phyloP scores from a whole-genome alignment of 2,113 vertebrate species.

The Chionodraco myersi region DNA sequence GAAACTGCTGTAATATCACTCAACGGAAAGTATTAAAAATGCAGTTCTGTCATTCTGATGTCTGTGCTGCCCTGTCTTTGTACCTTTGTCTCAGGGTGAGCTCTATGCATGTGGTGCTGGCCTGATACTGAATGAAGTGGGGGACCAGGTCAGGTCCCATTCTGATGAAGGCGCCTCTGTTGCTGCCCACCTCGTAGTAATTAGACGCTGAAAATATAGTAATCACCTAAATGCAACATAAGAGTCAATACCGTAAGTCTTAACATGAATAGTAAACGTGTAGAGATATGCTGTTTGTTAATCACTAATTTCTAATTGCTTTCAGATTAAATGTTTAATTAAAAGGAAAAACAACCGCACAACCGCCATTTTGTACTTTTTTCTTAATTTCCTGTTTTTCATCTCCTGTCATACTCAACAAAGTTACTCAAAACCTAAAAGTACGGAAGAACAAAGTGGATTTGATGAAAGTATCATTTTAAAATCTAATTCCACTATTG shows the following conservation, averaged over 20 bases:
- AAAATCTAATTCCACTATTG: no score
- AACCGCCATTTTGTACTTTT: no score
- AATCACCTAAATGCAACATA: constrained; percentile 84
- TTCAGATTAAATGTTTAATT: neutral
- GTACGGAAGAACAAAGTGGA: no score
- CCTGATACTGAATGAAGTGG: constrained; percentile 92
- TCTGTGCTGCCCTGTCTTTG: neutral
- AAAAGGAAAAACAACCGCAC: neutral
- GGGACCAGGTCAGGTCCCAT: constrained; percentile 89
- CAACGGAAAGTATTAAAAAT: neutral
- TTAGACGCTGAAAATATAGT: constrained; percentile 98
- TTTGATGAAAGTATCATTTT: no score
- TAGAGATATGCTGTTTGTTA: neutral
- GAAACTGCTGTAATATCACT: no score
- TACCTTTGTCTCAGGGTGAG: constrained; percentile 93
- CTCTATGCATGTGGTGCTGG: constrained; percentile 84
- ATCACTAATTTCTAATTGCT: neutral
- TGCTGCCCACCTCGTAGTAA: constrained; percentile 95
- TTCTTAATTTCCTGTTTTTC: neutral
- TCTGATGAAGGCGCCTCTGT: constrained; percentile 93
- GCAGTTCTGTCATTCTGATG: neutral
- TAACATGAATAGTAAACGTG: neutral
- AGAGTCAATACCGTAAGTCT: neutral
- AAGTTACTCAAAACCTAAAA: neutral
- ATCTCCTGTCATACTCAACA: neutral